Evolutionary conservation across 2,113 vertebrate species (phyloP).

Genomic region (Rhabdomys dilectus): DNA sequence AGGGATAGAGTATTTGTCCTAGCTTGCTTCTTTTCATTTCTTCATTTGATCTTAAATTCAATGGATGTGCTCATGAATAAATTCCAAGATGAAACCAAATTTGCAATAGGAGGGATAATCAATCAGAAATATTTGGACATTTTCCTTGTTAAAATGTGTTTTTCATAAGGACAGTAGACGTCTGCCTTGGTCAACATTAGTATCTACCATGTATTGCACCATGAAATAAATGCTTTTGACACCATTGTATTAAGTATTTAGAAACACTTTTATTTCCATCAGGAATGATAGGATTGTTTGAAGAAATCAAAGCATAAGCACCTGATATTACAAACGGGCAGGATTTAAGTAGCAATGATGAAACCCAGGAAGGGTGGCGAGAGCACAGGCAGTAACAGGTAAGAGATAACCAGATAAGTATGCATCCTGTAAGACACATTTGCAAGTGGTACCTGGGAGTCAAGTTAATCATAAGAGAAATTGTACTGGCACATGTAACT

Average conservation of each 20-base stretch:
- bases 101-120: background rate
- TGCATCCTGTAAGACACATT: background rate
- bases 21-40: slow-evolving; percentile 7
- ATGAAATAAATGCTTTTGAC: background rate
- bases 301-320: slow-evolving; percentile 5
- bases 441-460: background rate
- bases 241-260: background rate
- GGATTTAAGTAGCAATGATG: background rate
- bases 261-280: slow-evolving; percentile 9
- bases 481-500: background rate
- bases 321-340: background rate
- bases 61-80: background rate
- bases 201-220: background rate
- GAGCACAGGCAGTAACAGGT: background rate
- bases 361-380: background rate
- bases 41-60: slow-evolving; percentile 43
- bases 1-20: background rate
- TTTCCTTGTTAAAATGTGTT: background rate
- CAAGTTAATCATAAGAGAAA: background rate
- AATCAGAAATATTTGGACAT: background rate
- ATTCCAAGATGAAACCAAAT: slow-evolving; percentile 35
- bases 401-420: background rate
- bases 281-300: background rate
- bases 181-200: background rate
- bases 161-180: background rate